Evolutionary conservation across 2,888 invertebrate species (phyloP).

Genomic region (Drosophila austrosaltans): DNA sequence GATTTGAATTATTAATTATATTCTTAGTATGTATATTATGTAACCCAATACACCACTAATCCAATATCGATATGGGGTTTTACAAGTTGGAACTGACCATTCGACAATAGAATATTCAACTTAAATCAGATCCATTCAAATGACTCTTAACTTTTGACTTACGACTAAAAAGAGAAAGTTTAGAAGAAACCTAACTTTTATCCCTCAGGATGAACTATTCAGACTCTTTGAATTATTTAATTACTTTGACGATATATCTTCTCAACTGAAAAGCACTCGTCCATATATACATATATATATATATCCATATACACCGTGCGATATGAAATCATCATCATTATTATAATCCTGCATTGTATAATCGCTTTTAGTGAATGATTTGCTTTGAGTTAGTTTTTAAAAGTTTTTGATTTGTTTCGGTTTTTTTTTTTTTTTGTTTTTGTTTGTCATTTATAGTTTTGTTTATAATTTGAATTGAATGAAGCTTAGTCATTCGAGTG

Average conservation of each 20-base stretch:
- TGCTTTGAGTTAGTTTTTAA: constrained; percentile 34
- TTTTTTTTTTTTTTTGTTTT: constrained; percentile 12
- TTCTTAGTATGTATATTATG: not conserved
- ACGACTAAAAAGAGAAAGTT: too few relatives aligned
- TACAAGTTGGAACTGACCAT: too few relatives aligned
- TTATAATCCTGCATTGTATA: constrained; percentile 54
- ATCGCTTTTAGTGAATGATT: constrained; percentile 74
- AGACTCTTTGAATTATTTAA: too few relatives aligned
- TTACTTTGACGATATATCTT: too few relatives aligned
- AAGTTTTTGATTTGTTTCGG: constrained; percentile 1
- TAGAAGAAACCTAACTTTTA: too few relatives aligned
- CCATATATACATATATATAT: too few relatives aligned
- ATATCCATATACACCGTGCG: not conserved
- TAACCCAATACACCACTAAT: not conserved
- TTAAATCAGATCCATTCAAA: too few relatives aligned
- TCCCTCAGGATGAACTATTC: too few relatives aligned
- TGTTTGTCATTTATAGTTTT: not conserved
- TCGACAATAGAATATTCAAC: too few relatives aligned
- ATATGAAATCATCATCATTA: constrained; percentile 20
- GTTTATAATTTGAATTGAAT: constrained; percentile 32
- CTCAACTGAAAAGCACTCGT: too few relatives aligned
- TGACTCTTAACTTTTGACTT: too few relatives aligned
- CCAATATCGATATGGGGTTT: not conserved
- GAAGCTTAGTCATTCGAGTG: not conserved
- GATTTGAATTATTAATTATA: constrained; percentile 4